Evolutionary conservation across 1,140 invertebrate species (phyloP), one percentile per base, ranked within the genome.

Genomic region (Ruditapes philippinarum): DNA sequence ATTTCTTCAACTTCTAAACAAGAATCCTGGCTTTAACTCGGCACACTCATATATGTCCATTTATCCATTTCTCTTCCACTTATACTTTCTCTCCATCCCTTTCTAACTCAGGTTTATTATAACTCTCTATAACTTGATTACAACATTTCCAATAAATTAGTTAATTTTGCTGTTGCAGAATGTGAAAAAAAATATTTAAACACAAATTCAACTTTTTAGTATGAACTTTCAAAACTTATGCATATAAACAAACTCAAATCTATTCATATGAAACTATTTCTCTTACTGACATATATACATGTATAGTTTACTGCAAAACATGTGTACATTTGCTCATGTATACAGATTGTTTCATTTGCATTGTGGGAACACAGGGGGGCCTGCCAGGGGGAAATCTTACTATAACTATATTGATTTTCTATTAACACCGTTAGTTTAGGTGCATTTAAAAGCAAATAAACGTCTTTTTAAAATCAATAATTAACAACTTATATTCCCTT

Each of bases 301-400:
- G 84, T 86, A 86, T 40, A 86, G 73, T 84, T 84, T 84, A 84
- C 82, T 73, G 82, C 82, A 84, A 84, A 84, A 86, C 84, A 88
- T 80, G 85, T 88, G 85, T 79, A 88, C 85, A 79, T 51, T n/a
- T 57, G 38, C 65, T 86, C 83, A 86, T 86, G 83, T 86, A 86
- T 86, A 86, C 70, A 86, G 68, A 86, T 86, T 86, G 70, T 76
- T 86, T 86, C 83, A 88, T 79, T 88, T 88, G 76, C 76, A 88
- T 80, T 88, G 70, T 86, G 84, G 70, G 84, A 86, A 78, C 42
- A 54, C 60, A 54, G 7, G 33, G 68, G 57, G 82, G 82, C 68
- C 45, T 31, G 5, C 40, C 3, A 73, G 2, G 25, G 82, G 82
- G 25, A 62, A 0, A 82, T 65, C 62, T 0, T 2, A 65, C 19